Conservation (phyloP, 2,888 invertebrate species). For the Chrysopilus asiliformis region DNA sequence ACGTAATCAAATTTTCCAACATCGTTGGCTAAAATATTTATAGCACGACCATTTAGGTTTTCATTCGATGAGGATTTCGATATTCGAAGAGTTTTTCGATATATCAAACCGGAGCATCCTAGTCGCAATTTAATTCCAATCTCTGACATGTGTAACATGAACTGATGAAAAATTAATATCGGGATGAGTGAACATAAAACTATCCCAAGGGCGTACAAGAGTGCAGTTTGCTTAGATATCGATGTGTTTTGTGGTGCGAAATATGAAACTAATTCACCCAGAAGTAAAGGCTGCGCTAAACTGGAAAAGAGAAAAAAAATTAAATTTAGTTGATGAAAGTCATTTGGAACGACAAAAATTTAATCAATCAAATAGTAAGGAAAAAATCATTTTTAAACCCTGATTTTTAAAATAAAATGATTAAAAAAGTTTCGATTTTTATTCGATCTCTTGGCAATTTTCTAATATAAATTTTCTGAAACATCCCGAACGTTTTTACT, state of each 20-base stretch:
- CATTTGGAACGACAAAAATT: conserved; percentile 56
- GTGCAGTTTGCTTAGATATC: conserved; percentile 41
- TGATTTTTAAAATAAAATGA: too few species aligned
- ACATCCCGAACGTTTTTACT: too few species aligned
- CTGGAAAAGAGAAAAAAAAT: conserved; percentile 31
- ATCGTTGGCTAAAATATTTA: conserved; percentile 92
- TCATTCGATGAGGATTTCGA: conserved; percentile 72
- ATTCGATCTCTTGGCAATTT: too few species aligned
- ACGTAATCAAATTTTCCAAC: conserved; percentile 86
- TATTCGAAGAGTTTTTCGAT: conserved; percentile 52
- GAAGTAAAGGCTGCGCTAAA: conserved; percentile 47
- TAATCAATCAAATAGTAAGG: not conserved
- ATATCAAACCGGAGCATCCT: conserved; percentile 59
- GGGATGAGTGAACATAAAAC: conserved; percentile 42
- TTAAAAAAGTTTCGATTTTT: too few species aligned
- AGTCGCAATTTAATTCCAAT: conserved; percentile 57
- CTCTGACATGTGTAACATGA: conserved; percentile 55
- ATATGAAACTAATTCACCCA: conserved; percentile 52
- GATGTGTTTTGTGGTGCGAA: conserved; percentile 42
- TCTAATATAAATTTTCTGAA: too few species aligned
- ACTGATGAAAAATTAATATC: conserved; percentile 54
- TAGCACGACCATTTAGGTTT: conserved; percentile 62
- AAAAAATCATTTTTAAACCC: not conserved
- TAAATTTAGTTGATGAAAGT: conserved; percentile 40
- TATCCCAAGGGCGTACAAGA: conserved; percentile 49